These are phyloP conservation scores for Gracilinanus agilis DNA, from an alignment of 2,113 vertebrate genomes.

Conservation along the genomic window DNA sequence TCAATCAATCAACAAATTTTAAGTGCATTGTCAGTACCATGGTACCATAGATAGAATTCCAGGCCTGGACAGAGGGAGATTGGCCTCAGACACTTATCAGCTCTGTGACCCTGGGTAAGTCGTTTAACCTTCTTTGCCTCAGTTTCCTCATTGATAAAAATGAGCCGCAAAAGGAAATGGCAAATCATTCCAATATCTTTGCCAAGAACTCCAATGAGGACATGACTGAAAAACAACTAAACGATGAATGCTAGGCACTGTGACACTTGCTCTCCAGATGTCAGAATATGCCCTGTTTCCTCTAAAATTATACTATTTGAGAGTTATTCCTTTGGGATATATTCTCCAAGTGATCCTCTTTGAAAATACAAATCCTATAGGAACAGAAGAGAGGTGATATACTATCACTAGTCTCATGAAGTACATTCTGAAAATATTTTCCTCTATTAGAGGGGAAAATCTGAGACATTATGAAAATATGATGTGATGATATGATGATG, in stretches of 20 bases:
- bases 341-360: background rate
- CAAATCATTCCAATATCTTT: too few relatives aligned
- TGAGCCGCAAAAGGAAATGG: too few relatives aligned
- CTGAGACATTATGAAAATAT: background rate
- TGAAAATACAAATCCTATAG: background rate
- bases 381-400: background rate
- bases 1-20: background rate
- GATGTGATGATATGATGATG: too few relatives aligned
- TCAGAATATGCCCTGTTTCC: background rate
- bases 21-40: background rate
- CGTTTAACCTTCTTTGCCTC: too few relatives aligned
- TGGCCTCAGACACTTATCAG: too few relatives aligned
- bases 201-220: too few relatives aligned
- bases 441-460: background rate
- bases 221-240: too few relatives aligned
- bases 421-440: background rate
- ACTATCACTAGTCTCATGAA: background rate
- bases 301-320: background rate
- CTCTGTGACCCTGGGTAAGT: too few relatives aligned
- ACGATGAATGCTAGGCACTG: background rate
- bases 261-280: background rate
- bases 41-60: too few relatives aligned
- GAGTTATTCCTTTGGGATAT: background rate
- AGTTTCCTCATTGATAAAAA: too few relatives aligned
- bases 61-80: too few relatives aligned